These are phyloP conservation scores for Anguilla obscura DNA, from an alignment of 2,797 vertebrate genomes.

Conservation along the genomic window DNA sequence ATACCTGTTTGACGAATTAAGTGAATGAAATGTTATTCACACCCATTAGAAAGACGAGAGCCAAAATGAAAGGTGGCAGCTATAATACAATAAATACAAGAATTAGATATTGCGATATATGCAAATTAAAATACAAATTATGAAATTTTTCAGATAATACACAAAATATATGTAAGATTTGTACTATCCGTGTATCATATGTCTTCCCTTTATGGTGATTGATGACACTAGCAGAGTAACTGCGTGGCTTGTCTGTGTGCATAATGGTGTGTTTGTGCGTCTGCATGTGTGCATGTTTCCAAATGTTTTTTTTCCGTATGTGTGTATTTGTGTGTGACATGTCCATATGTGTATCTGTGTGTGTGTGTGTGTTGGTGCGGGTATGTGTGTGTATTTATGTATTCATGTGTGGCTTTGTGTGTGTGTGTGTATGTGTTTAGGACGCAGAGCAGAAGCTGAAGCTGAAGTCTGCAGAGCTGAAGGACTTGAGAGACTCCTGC, in stretches of 20 bases:
- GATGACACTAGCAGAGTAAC: background rate
- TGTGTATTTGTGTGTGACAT: background rate
- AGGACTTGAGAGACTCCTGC: constrained; percentile 63
- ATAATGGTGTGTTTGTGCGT: background rate
- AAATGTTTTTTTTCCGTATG: background rate
- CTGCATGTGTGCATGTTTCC: background rate
- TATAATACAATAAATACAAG: too few species aligned
- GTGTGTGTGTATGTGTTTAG: constrained; percentile 55
- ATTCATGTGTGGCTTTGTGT: background rate
- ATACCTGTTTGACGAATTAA: too few species aligned
- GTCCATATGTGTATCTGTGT: background rate
- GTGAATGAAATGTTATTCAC: too few species aligned
- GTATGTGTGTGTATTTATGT: background rate
- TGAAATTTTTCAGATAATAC: too few species aligned
- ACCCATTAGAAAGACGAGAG: too few species aligned
- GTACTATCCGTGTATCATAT: too few species aligned
- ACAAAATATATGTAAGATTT: too few species aligned
- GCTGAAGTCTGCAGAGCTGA: constrained; percentile 66
- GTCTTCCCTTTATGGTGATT: too few species aligned
- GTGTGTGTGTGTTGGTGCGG: background rate
- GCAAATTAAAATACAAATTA: too few species aligned
- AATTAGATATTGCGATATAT: too few species aligned
- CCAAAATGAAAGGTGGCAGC: too few species aligned
- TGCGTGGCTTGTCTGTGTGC: background rate
- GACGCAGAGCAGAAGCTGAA: constrained; percentile 68